A percentile compares a stretch with the other conserved stretches of the same genome.
These are phyloP conservation scores for Riparia riparia DNA, from an alignment of 2,113 vertebrate genomes.

Conservation along the genomic window DNA sequence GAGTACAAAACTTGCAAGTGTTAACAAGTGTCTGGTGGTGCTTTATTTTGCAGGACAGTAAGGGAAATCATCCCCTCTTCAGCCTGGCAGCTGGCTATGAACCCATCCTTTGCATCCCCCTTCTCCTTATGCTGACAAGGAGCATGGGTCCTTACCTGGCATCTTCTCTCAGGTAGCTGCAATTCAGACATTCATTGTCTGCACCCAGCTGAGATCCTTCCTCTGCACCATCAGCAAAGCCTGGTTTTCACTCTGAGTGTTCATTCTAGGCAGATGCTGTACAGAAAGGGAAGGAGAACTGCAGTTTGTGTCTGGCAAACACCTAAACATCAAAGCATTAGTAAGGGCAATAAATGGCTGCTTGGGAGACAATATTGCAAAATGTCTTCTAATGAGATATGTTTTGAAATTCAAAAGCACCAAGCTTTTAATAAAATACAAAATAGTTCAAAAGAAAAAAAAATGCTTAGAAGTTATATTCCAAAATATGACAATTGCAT, in stretches of 20 bases:
- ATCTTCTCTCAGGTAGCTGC: background rate
- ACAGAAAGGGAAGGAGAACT: slow-evolving; percentile 13
- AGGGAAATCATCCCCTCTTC: background rate
- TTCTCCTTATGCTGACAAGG: rapidly evolving
- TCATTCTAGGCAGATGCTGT: background rate
- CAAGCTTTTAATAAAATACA: background rate
- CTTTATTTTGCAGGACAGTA: rapidly evolving
- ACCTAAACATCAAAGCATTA: background rate
- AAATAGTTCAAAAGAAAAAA: background rate
- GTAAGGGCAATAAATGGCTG: background rate
- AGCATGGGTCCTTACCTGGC: background rate
- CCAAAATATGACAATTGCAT: background rate
- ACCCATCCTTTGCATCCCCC: background rate
- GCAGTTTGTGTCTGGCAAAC: background rate
- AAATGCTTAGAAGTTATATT: background rate
- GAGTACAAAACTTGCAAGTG: background rate
- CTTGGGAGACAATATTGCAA: background rate
- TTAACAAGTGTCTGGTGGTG: background rate
- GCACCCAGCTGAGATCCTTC: background rate
- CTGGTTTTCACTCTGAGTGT: background rate
- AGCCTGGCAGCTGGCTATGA: background rate
- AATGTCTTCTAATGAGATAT: background rate
- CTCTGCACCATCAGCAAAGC: background rate
- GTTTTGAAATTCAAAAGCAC: background rate
- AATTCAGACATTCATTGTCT: background rate